Conservation (phyloP, 2,113 vertebrate genomes). For the Zapornia atra region DNA sequence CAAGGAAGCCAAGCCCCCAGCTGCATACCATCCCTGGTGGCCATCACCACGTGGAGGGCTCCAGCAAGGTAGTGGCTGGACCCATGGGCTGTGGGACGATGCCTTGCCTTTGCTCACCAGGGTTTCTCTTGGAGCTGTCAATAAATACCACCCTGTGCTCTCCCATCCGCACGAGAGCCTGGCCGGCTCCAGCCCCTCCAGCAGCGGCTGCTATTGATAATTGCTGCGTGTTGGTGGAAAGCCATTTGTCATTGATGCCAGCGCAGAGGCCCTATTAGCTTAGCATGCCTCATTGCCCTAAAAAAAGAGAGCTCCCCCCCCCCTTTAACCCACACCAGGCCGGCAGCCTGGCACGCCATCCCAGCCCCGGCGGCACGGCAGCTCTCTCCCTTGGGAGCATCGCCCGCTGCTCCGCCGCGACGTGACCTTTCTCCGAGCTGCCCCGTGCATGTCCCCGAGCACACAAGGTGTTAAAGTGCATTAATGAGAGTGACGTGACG, state of each 20-base stretch:
- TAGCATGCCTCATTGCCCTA: not conserved
- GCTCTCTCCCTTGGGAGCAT: not conserved
- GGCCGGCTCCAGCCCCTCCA: not conserved
- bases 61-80: fast-evolving
- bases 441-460: fast-evolving
- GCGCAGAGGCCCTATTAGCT: not conserved
- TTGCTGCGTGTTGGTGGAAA: not conserved
- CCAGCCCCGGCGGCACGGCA: not conserved
- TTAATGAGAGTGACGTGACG: not conserved
- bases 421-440: not conserved
- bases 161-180: fast-evolving
- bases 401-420: fast-evolving
- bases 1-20: too few species aligned
- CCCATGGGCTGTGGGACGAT: not conserved
- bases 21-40: not conserved
- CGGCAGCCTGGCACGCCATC: not conserved
- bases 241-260: not conserved
- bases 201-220: not conserved
- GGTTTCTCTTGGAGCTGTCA: not conserved
- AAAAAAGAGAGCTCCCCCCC: not conserved
- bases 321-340: fast-evolving
- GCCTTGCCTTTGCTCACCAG: not conserved
- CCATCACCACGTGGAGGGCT: fast-evolving
- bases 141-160: fast-evolving
- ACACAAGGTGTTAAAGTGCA: not conserved